Evolutionary conservation across 2,888 invertebrate genomes (phyloP), one percentile per base, ranked within the genome.

Genomic region (Dysmachus trigonus): DNA sequence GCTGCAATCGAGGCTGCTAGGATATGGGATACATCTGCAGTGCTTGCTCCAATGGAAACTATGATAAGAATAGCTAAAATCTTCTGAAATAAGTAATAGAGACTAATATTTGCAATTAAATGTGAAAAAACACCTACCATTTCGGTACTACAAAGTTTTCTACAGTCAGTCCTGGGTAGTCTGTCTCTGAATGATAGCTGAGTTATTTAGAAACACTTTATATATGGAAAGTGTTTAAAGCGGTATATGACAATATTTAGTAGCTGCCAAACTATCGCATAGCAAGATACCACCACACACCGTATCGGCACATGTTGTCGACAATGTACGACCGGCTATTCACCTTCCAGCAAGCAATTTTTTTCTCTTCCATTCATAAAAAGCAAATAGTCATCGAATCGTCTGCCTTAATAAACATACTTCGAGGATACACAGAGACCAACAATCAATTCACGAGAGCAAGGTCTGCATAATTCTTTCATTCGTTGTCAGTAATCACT

Each of bases 391-490:
- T 51, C 30, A 41, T 4, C 53, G 33, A 33, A n/a, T 33, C 81
- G 81, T 51, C 81, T 6, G 53, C 30, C 10, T 30, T 35, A 53
- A 81, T 81, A 33, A 41, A 35, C 53, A 81, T 18, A 81, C 81
- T 62, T 81, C 62, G 81, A 81, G 81, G 81, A 81, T 79, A 79
- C 33, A 30, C 27, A 41, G 33, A 62, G 62, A 53, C 51, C 22
- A 51, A 7, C 62, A 53, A 81, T 30, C 5, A 15, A 51, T 53
- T 81, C 81, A 81, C 53, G 33, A 53, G 81, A 81, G 81, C 81
- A 81, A 81, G 81, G 81, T 81, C 81, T 81, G 81, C 81, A 81
- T 81, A 81, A 81, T 81, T 81, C 53, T 81, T 81, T 41, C 62
- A 33, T 22, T 53, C 30, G 81, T 33, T 81, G 81, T 62, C 62